These are phyloP conservation scores for Lycocerus yunnanus DNA, from an alignment of 2,888 invertebrate species.

Conservation along the genomic window DNA sequence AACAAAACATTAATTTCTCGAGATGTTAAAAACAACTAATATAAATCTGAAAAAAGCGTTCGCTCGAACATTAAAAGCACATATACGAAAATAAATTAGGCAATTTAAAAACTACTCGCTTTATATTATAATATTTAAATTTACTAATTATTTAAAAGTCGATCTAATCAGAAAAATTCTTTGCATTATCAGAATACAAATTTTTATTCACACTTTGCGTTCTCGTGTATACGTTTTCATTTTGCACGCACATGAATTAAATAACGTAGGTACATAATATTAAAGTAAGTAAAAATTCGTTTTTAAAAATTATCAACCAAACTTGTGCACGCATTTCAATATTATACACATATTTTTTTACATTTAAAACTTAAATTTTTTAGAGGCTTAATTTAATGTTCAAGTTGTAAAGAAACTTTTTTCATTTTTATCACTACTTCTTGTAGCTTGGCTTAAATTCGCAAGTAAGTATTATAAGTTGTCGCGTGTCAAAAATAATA, in stretches of 20 bases:
- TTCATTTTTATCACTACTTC: not conserved
- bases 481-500: slow-evolving; percentile 24
- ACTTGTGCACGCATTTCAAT: not conserved
- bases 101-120: not conserved
- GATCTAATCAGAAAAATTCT: slow-evolving; percentile 1
- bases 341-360: not conserved
- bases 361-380: not conserved
- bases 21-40: not conserved
- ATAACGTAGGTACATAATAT: not conserved
- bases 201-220: slow-evolving; percentile 5
- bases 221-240: not conserved
- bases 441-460: slow-evolving; percentile 9
- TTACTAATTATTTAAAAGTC: slow-evolving; percentile 1
- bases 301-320: slow-evolving; percentile 1
- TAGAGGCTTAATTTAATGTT: not conserved
- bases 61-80: not conserved
- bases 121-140: slow-evolving; percentile 1
- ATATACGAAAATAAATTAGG: not conserved
- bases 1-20: not conserved
- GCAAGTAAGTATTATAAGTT: slow-evolving; percentile 11
- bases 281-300: not conserved
- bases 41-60: not conserved
- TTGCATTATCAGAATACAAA: slow-evolving; percentile 5
- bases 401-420: not conserved
- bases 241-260: not conserved